Conservation (phyloP, 2,797 vertebrate genomes). For the Prionace glauca region DNA sequence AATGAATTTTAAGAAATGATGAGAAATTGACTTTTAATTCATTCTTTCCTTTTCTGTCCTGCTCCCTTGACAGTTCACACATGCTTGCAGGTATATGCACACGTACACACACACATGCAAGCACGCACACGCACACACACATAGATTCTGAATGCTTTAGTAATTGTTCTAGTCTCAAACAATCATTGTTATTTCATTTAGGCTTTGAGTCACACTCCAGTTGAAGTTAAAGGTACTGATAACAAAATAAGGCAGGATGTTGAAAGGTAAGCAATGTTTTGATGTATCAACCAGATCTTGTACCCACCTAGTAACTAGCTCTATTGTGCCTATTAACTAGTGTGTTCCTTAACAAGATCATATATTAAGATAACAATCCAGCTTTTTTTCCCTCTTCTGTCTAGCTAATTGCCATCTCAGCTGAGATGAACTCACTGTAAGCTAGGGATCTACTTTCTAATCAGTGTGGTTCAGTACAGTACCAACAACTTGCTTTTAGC, state of each 20-base stretch:
- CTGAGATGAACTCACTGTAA: background rate
- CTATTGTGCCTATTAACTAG: too few species aligned
- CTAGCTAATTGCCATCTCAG: background rate
- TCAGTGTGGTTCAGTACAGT: background rate
- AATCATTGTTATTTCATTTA: conserved; percentile 47
- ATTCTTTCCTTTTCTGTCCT: background rate
- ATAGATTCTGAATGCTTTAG: background rate
- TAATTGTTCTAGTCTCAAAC: background rate
- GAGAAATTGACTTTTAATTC: background rate
- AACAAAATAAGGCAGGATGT: conserved; percentile 79
- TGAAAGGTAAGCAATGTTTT: conserved; percentile 65
- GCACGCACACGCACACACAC: too few species aligned
- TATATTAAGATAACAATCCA: background rate
- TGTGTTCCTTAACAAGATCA: background rate
- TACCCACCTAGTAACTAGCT: background rate
- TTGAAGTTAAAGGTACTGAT: conserved; percentile 76
- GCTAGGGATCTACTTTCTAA: background rate
- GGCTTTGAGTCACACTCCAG: conserved; percentile 84
- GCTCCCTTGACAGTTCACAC: background rate
- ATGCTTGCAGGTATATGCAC: too few species aligned
- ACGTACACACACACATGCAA: too few species aligned
- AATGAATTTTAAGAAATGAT: too few species aligned
- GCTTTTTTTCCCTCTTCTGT: background rate
- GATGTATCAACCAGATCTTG: background rate
- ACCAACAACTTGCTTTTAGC: background rate